Conservation (phyloP, 2,888 invertebrate genomes). For the Yponomeuta malinellus region DNA sequence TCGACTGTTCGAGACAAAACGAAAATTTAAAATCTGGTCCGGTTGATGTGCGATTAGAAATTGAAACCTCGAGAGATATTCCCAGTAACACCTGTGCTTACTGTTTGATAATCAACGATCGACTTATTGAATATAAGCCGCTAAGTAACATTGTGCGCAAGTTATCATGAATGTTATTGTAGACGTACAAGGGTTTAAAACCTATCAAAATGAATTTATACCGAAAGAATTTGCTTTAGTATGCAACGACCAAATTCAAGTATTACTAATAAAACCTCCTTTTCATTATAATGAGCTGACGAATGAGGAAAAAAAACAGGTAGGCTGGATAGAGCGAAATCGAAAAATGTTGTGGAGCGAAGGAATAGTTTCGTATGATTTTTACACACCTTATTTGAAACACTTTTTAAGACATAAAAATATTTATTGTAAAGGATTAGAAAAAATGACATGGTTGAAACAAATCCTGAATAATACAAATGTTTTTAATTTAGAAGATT, state of each 20-base stretch:
- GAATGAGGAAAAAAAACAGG: slow-evolving; percentile 17
- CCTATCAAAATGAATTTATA: slow-evolving; percentile 16
- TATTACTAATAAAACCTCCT: slow-evolving; percentile 23
- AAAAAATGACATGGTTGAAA: slow-evolving; percentile 15
- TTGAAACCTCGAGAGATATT: slow-evolving; percentile 24
- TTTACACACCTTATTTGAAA: neutral
- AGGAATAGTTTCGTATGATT: slow-evolving; percentile 15
- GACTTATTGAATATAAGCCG: slow-evolving; percentile 25
- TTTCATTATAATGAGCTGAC: slow-evolving; percentile 23
- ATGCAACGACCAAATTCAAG: slow-evolving; percentile 13
- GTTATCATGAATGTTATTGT: slow-evolving; percentile 21
- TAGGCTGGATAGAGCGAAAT: too few species aligned
- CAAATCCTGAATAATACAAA: neutral
- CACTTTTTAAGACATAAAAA: slow-evolving; percentile 20
- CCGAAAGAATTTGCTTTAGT: slow-evolving; percentile 25
- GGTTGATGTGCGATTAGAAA: slow-evolving; percentile 28
- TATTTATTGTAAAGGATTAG: slow-evolving; percentile 13
- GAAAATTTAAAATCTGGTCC: slow-evolving; percentile 21
- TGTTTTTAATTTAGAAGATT: slow-evolving; percentile 16
- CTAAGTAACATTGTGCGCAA: slow-evolving; percentile 25
- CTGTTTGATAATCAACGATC: slow-evolving; percentile 28
- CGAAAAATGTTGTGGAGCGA: slow-evolving; percentile 19
- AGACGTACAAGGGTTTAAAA: slow-evolving; percentile 24
- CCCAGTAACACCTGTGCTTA: slow-evolving; percentile 26
- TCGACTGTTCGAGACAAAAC: too few species aligned